Evolutionary conservation across 2,888 invertebrate species (phyloP).

Genomic region (Caenorhabditis auriculariae): DNA sequence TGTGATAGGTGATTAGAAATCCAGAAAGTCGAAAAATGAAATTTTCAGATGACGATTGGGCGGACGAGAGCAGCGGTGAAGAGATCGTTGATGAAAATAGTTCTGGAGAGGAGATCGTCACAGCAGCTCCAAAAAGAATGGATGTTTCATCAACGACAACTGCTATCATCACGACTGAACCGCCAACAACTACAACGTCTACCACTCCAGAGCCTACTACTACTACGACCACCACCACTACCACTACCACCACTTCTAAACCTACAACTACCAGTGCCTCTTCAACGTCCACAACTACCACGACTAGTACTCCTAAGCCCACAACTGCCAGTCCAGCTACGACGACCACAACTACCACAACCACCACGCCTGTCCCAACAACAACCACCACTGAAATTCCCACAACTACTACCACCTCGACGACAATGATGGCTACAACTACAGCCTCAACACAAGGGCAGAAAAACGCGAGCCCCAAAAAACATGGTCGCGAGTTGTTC

Average conservation of each 20-base stretch:
- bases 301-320: slow-evolving; percentile 6
- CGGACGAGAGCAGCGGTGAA: background rate
- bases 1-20: slow-evolving; percentile 20
- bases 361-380: slow-evolving; percentile 7
- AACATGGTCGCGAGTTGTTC: too few species aligned
- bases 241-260: background rate
- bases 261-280: background rate
- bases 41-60: background rate
- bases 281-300: background rate
- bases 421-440: background rate
- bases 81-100: background rate
- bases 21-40: slow-evolving; percentile 4
- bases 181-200: background rate
- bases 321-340: slow-evolving; percentile 2
- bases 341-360: slow-evolving; percentile 10
- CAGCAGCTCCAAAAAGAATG: too few species aligned
- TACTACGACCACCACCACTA: background rate
- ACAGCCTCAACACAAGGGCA: background rate
- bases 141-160: background rate
- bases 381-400: slow-evolving; percentile 7
- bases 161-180: background rate
- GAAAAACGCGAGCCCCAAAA: background rate
- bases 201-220: background rate
- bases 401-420: slow-evolving; percentile 4
- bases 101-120: background rate